Base-by-base conservation (phyloP, 2,797 vertebrate species). In the Netta rufina region DNA sequence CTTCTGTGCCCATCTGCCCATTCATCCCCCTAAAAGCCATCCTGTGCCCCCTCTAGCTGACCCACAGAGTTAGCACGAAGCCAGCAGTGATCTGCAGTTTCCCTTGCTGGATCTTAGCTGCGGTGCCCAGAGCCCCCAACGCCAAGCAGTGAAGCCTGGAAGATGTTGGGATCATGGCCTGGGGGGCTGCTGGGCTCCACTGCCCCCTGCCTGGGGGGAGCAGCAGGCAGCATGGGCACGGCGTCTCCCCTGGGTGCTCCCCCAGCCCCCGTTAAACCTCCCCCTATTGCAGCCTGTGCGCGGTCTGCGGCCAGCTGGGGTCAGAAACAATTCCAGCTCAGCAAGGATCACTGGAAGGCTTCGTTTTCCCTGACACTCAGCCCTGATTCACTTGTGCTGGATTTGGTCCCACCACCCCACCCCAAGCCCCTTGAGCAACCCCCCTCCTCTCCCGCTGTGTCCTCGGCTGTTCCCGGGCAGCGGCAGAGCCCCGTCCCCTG, bases 281-380 rank as follows among this genome's bases (percentile, higher is more conserved):
- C 11, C 33, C 36, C 47, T 15, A 0, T 9, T 69, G 58, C 82
- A 87, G 61, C 69, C 56, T 3, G 2, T 13, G 72, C 56, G 87
- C 84, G 71, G 13, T 53, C 67, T 56, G 24, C 65, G 33, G 39
- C 32, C 0, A 0, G 0, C 28, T 45, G 28, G 0, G 65, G 36
- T 28, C 65, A 74, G 78, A 90, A 82, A 78, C 0, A 0, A 30
- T 53, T 78, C 79, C 41, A 13, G 32, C 60, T 62, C 64, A 39
- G 36, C 27, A 6, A n/a, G 56, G 88, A 45, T 32, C 43, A 28
- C 28, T 1, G 5, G 32, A 38, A 83, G 13, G 39, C 24, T 4
- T 53, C 65, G n/a, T 32, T 14, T 56, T n/a, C 22, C 27, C 33
- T 36, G 30, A 58, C 51, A 30, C 51, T 73, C 64, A 64, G 47